A percentile compares a stretch with the other conserved stretches of the same genome.
These are phyloP conservation scores for Carduelis carduelis DNA, from an alignment of 2,797 vertebrate genomes.

Conservation along the genomic window DNA sequence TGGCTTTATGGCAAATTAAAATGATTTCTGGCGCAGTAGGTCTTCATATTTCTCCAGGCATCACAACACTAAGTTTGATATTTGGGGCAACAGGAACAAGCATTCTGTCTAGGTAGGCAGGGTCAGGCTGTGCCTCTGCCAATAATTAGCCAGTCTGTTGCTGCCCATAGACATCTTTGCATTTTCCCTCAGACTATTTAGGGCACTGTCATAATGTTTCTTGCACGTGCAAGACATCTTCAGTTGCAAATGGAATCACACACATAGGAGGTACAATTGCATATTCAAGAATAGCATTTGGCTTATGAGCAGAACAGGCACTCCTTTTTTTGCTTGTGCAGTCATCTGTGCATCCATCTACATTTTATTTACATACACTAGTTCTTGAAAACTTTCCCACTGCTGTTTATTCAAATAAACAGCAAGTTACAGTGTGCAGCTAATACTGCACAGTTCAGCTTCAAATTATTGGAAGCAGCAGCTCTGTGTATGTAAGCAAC, in stretches of 20 bases:
- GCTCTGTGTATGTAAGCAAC: neutral
- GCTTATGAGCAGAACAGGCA: neutral
- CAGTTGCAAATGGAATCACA: neutral
- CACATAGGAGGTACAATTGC: neutral
- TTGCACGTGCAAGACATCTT: neutral
- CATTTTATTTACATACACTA: neutral
- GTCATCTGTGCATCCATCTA: neutral
- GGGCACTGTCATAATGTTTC: neutral
- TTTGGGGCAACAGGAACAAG: neutral
- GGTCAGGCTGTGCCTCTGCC: neutral
- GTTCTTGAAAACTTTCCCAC: neutral
- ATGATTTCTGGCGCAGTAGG: neutral
- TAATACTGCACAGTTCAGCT: neutral
- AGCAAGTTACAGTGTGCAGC: neutral
- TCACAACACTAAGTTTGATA: neutral
- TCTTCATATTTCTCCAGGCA: neutral
- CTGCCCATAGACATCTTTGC: neutral
- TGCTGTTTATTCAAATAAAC: neutral
- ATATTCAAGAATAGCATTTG: neutral
- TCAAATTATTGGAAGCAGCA: neutral
- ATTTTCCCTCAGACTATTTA: neutral
- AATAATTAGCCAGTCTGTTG: neutral
- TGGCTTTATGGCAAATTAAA: slow-evolving; percentile 15
- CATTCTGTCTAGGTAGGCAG: neutral
- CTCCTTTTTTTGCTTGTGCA: neutral